Evolutionary conservation across 2,888 invertebrate genomes (phyloP).

Genomic region (Criorhina ranunculi): DNA sequence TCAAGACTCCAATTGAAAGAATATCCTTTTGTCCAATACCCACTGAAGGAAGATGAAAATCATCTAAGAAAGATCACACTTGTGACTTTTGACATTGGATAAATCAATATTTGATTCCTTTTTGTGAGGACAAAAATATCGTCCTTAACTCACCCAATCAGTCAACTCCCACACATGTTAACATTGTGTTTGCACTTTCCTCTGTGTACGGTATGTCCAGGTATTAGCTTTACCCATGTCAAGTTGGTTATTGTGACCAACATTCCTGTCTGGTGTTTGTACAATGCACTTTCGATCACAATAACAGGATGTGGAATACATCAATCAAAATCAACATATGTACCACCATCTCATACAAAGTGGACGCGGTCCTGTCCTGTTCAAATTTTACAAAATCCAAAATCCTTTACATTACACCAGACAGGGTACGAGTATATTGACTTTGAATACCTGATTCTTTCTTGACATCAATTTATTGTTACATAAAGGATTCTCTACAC

Average conservation of each 20-base stretch:
- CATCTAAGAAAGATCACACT: constrained; percentile 40
- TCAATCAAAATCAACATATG: constrained; percentile 71
- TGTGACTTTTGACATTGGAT: constrained; percentile 63
- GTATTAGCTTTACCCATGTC: constrained; percentile 64
- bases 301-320: constrained; percentile 58
- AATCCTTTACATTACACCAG: background rate
- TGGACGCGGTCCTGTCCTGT: background rate
- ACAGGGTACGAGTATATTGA: background rate
- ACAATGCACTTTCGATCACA: constrained; percentile 63
- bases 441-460: constrained; percentile 45
- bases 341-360: background rate
- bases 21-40: constrained; percentile 31
- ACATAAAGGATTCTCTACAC: constrained; percentile 36
- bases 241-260: constrained; percentile 46
- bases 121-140: background rate
- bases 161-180: constrained; percentile 11
- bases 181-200: constrained; percentile 27
- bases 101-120: constrained; percentile 67
- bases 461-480: constrained; percentile 45
- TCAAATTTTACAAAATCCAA: background rate
- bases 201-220: constrained; percentile 13
- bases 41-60: background rate
- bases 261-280: constrained; percentile 28
- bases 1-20: background rate
- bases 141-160: constrained; percentile 8